Conservation (phyloP, 2,888 invertebrate species). For the Torymus texanus region DNA sequence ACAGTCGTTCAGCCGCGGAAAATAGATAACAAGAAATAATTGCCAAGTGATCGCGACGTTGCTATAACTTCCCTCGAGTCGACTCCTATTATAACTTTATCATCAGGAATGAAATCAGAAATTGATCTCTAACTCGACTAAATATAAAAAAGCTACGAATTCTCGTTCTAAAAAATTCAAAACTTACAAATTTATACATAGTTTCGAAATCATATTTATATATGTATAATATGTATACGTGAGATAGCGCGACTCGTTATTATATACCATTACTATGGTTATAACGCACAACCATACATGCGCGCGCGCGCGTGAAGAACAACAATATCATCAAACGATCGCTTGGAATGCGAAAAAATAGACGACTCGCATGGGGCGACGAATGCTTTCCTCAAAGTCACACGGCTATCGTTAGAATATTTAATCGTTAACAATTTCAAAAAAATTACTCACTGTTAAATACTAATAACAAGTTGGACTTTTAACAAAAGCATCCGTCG, state of each 20-base stretch:
- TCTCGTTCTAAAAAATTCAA: background rate
- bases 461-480: conserved; percentile 37
- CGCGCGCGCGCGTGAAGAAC: too few relatives aligned
- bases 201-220: too few relatives aligned
- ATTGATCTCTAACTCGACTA: background rate
- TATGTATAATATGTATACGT: background rate
- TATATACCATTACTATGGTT: background rate
- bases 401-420: conserved; percentile 32
- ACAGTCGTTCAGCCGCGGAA: background rate
- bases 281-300: conserved; percentile 24
- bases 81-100: too few relatives aligned
- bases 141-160: conserved; percentile 17
- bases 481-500: conserved; percentile 6
- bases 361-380: background rate
- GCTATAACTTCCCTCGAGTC: too few relatives aligned
- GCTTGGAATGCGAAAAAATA: conserved; percentile 8
- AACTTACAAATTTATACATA: conserved; percentile 8
- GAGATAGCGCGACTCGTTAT: conserved; percentile 16
- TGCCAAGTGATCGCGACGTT: conserved; percentile 1
- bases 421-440: conserved; percentile 43
- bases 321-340: too few relatives aligned
- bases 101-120: too few relatives aligned
- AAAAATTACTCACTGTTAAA: conserved; percentile 42
- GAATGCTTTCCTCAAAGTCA: conserved; percentile 13
- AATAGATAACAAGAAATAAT: background rate